Base-by-base conservation (phyloP, 1,140 invertebrate species). In the Euborellia annulipes region DNA sequence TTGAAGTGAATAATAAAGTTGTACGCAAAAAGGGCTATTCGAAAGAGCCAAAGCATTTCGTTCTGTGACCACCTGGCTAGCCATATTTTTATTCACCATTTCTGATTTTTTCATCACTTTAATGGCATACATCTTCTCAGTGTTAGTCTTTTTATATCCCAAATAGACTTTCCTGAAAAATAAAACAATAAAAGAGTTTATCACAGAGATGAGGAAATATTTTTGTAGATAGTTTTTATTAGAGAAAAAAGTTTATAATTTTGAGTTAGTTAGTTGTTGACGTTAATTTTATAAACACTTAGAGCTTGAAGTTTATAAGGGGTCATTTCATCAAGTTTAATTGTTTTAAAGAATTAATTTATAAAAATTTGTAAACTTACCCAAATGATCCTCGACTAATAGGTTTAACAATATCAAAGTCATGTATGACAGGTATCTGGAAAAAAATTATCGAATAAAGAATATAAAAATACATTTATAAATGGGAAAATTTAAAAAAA, bases 101-200 rank as follows among this genome's bases (percentile, higher is more conserved):
- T 94, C 89, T 20, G 78, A 80, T 58, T 96, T 97, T 55, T 91
- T 88, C 85, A 97, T 92, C 0, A 91, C 86, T 77, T 97, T 97
- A 37, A 97, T 89, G 14, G 92, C 92, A 69, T 85, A 96, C 49
- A 92, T 62, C 54, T 79, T 75, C 30, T 84, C 75, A 13, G 78
- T 71, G 61, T 85, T 80, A 19, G 71, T 78, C 52, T 88, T 92
- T 55, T 93, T 92, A 54, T 78, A 79, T 2, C 87, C 89, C 13
- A 96, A 66, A 64, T 90, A 95, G 0, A 96, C 91, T 72, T 93
- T 94, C 3, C 70, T 72, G 49, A 6, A 61, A 58, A 48, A 36
- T 55, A 47, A 27, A 27, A 27, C 4, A 6, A 27, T 6, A 27
- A 27, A 6, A 27, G 11, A 27, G 11, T 27, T 27, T 27, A 27